These are phyloP conservation scores for Cephalopholis sonnerati DNA, from an alignment of 2,113 vertebrate species.

Conservation along the genomic window DNA sequence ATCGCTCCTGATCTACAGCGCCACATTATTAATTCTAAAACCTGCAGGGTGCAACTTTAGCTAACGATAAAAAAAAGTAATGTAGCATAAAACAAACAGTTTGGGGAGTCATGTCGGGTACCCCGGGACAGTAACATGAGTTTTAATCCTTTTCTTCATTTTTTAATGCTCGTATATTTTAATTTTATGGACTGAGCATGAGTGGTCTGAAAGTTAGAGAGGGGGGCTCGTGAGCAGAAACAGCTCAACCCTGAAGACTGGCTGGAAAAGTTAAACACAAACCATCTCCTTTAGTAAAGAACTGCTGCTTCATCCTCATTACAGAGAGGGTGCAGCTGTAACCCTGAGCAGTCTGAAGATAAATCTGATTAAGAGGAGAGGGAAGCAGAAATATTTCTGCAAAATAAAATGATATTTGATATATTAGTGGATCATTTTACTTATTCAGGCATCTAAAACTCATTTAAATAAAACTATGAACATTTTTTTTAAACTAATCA, in stretches of 20 bases:
- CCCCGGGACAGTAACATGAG: neutral
- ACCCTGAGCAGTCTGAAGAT: neutral
- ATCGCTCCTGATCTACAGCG: neutral
- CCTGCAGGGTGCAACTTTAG: slow-evolving; percentile 23
- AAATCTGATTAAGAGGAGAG: neutral
- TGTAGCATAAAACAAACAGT: slow-evolving; percentile 49
- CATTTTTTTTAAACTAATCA: neutral
- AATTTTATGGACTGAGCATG: neutral
- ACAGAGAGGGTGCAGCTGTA: neutral
- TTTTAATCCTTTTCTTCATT: neutral
- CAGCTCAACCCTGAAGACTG: neutral
- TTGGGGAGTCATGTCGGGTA: neutral
- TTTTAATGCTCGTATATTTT: slow-evolving; percentile 2
- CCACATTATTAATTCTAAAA: slow-evolving; percentile 14
- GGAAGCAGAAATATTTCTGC: neutral
- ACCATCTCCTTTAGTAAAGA: slow-evolving; percentile 8
- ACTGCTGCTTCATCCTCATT: neutral
- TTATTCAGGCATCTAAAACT: neutral
- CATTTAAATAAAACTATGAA: neutral
- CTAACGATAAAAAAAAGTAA: slow-evolving; percentile 29
- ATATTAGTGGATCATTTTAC: neutral
- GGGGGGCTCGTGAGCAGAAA: neutral
- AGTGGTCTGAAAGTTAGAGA: neutral
- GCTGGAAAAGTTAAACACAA: neutral
- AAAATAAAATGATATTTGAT: neutral